Evolutionary conservation across 2,113 vertebrate genomes (phyloP), one percentile per base, ranked within the genome.

Genomic region (Hoplias malabaricus): DNA sequence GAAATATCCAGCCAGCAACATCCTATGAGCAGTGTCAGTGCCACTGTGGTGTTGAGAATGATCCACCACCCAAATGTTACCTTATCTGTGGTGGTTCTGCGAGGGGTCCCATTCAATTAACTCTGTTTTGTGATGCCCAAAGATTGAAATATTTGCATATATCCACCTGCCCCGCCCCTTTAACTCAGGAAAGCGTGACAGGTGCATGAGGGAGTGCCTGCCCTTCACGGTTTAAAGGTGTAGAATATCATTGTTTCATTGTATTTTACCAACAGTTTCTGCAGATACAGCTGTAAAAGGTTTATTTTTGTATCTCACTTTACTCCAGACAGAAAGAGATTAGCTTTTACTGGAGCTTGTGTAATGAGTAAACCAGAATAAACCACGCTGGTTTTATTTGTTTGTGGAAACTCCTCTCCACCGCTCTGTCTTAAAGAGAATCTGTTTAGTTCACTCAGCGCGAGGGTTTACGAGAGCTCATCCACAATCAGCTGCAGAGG

Each of bases 401-500:
- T 77, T 77, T 59, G 38, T 61, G n/a, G 66, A 59, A 69, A 19
- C 34, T 13, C 42, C 38, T 69, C 65, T 31, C 75, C 66, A 6
- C 53, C 40, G 61, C 62, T 69, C 38, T 23, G 65, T 57, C 46
- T 56, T 76, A 68, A 53, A 61, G 38, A 69, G 61, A 77, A 77
- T 69, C 75, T 61, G 61, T 59, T 69, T 42, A 56, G 13, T 31
- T 69, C 57, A 27, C 75, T 77, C 66, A 61, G 66, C 57, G 50
- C 36, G 21, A 59, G 66, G 33, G 66, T 69, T 48, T 43, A 48
- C 68, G 56, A 69, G 75, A 69, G 50, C 66, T 77, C 75, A 77
- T 69, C 75, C 40, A 33, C 69, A 77, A 77, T 69, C 66, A 61
- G 66, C 68, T 77, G 59, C 59, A 69, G 69, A 69, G 65, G 57